Conservation (phyloP, 2,888 invertebrate genomes). For the Habrosyne pyritoides region DNA sequence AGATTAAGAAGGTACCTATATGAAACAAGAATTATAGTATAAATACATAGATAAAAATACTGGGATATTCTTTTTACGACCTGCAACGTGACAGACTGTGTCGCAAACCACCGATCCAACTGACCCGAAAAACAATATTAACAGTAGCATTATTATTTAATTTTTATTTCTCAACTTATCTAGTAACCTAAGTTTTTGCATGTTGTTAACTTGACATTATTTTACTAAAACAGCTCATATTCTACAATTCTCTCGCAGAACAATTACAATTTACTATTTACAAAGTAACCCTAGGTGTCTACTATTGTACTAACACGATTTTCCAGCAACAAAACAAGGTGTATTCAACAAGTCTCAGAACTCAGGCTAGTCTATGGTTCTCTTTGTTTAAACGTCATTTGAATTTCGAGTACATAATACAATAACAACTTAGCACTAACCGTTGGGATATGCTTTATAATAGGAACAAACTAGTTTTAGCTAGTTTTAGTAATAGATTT, state of each 20-base stretch:
- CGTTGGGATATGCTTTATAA: slow-evolving; percentile 3
- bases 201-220: too few species aligned
- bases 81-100: too few species aligned
- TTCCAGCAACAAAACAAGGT: slow-evolving; percentile 8
- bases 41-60: too few species aligned
- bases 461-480: background rate
- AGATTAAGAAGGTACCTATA: too few species aligned
- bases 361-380: slow-evolving; percentile 16
- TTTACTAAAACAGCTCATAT: background rate
- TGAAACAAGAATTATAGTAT: too few species aligned
- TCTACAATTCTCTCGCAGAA: background rate
- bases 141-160: too few species aligned
- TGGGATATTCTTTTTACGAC: too few species aligned
- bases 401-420: slow-evolving; percentile 12
- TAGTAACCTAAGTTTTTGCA: too few species aligned
- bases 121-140: too few species aligned
- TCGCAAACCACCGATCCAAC: too few species aligned
- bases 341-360: slow-evolving; percentile 47
- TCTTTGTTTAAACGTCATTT: slow-evolving; percentile 16
- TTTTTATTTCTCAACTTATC: too few species aligned
- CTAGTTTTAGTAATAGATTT: too few species aligned
- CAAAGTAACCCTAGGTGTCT: background rate
- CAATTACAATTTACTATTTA: background rate
- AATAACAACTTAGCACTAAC: slow-evolving; percentile 9
- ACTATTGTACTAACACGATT: background rate